These are phyloP conservation scores for Meriones unguiculatus DNA, from an alignment of 2,113 vertebrate species.

Conservation along the genomic window DNA sequence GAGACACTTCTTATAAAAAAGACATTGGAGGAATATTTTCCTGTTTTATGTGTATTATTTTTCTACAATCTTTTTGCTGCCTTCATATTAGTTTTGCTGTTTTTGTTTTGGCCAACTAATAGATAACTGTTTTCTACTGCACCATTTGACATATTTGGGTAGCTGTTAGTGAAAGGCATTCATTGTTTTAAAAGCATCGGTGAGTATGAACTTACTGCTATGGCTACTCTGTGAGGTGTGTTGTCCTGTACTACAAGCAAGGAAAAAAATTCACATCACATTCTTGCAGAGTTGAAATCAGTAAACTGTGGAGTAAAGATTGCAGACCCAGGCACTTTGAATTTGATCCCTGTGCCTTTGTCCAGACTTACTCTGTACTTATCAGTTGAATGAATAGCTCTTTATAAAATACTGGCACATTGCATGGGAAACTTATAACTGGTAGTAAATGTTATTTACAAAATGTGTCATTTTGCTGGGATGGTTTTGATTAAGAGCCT, in stretches of 20 bases:
- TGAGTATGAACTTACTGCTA: neutral
- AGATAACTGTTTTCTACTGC: neutral
- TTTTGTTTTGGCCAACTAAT: neutral
- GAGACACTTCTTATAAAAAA: neutral
- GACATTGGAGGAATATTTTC: neutral
- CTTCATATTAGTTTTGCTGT: neutral
- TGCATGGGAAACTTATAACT: neutral
- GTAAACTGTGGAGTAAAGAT: neutral
- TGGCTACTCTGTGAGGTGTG: neutral
- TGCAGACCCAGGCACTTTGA: neutral
- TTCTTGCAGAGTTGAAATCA: neutral
- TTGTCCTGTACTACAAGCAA: neutral
- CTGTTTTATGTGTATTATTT: neutral
- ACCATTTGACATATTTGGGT: neutral
- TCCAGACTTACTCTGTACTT: neutral
- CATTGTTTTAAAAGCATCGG: neutral
- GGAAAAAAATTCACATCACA: neutral
- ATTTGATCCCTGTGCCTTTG: neutral
- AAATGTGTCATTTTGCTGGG: neutral
- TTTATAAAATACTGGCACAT: neutral
- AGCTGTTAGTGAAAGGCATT: neutral
- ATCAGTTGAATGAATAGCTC: neutral
- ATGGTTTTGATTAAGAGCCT: constrained; percentile 34
- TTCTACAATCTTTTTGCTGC: neutral
- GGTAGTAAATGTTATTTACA: constrained; percentile 1